Conservation (phyloP, 2,888 invertebrate genomes). For the Cheilosia pagana region DNA sequence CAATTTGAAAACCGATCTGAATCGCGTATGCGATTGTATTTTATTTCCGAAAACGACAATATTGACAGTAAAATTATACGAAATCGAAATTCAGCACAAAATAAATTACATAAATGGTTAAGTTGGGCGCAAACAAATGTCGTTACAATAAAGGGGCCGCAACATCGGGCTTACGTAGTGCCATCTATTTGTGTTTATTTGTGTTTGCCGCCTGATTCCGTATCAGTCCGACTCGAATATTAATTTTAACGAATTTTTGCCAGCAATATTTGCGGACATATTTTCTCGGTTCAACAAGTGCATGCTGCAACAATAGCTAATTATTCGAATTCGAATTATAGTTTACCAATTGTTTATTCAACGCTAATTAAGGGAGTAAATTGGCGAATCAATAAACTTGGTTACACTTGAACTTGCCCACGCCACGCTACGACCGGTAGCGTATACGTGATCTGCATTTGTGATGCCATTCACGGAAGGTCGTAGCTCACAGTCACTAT, state of each 20-base stretch:
- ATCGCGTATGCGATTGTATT: background rate
- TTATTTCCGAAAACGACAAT: constrained; percentile 29
- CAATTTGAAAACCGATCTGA: constrained; percentile 36
- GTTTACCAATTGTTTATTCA: constrained; percentile 49
- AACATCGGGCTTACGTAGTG: constrained; percentile 33
- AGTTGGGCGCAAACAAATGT: constrained; percentile 53
- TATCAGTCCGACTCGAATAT: constrained; percentile 43
- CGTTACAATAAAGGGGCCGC: constrained; percentile 66
- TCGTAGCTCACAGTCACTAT: constrained; percentile 11
- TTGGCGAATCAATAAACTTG: constrained; percentile 55
- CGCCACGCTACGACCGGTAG: constrained; percentile 38
- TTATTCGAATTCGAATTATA: constrained; percentile 43
- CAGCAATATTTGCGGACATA: constrained; percentile 38
- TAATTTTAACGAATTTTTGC: constrained; percentile 25
- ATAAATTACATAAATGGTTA: constrained; percentile 55
- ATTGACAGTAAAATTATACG: constrained; percentile 46
- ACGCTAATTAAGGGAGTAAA: constrained; percentile 62
- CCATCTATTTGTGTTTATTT: constrained; percentile 38
- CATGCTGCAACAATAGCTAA: constrained; percentile 40
- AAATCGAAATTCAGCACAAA: constrained; percentile 38
- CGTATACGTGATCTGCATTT: constrained; percentile 54
- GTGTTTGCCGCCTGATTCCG: constrained; percentile 51
- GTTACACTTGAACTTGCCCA: constrained; percentile 68
- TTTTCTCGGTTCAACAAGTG: constrained; percentile 25
- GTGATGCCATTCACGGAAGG: constrained; percentile 54